These are phyloP conservation scores for Frieseomelitta varia DNA, from an alignment of 1,140 invertebrate species.

Conservation along the genomic window DNA sequence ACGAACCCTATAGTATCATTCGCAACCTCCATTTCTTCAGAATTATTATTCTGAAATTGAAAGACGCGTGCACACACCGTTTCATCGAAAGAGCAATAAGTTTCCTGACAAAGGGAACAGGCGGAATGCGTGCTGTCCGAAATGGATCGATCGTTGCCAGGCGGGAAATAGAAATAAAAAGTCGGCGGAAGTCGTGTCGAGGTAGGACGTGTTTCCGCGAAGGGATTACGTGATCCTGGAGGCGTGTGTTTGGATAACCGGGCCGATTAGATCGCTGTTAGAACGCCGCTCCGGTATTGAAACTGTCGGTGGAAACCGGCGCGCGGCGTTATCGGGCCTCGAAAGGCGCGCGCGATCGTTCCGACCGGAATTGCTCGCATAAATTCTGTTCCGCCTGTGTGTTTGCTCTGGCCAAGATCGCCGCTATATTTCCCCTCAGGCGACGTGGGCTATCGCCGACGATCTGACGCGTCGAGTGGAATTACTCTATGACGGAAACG, in stretches of 20 bases:
- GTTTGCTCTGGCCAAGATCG: constrained; percentile 26
- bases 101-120: neutral
- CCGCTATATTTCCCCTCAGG: constrained; percentile 1
- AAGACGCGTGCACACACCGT: neutral
- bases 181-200: neutral
- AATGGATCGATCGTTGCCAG: neutral
- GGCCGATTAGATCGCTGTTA: constrained; percentile 62
- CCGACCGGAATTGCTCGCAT: constrained; percentile 9
- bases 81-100: constrained; percentile 25
- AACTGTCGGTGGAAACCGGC: constrained; percentile 26
- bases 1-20: too few species aligned
- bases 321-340: constrained; percentile 27
- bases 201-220: constrained; percentile 27
- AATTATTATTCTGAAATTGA: neutral
- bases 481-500: neutral
- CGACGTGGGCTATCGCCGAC: neutral
- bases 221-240: constrained; percentile 39
- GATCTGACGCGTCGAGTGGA: neutral
- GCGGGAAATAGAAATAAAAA: neutral
- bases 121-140: too few species aligned
- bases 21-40: too few species aligned
- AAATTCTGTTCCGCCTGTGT: constrained; percentile 25
- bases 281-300: constrained; percentile 52
- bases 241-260: constrained; percentile 36
- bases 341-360: constrained; percentile 21